Evolutionary conservation across 2,113 vertebrate species (phyloP), one percentile per base, ranked within the genome.

Genomic region (Heterocephalus glaber): DNA sequence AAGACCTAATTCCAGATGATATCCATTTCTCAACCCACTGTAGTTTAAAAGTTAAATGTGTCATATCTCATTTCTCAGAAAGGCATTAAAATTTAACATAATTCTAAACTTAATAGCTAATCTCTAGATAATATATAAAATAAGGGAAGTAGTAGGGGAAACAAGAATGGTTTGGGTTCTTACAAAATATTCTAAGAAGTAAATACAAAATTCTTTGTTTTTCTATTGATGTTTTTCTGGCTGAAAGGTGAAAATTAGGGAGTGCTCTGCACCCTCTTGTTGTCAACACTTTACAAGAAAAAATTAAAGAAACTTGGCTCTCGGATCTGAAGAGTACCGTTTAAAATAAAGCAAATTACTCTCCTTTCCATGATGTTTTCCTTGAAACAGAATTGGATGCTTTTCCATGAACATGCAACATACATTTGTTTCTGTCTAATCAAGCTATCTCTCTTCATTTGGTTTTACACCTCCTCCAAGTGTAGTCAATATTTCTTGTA

Each of bases 331-430:
- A 92, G 7, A 28, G 16, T n/a, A 66, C 4, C 7, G 60, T 60
- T 80, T 87, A 87, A 49, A n/a, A 61, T 8, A 79, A 91, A 10
- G n/a, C 35, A 92, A 88, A 52, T 90, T 61, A 72, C 8, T 58
- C 77, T 95, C 44, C 54, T 86, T 88, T 86, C 89, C 52, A n/a
- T 68, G 33, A 90, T 86, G 66, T 60, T 95, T 14, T 14, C 33
- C 85, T 90, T 74, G 17, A 91, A 63, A 91, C 8, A 86, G 49
- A 96, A 80, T 28, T 80, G 72, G 4, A 38, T 58, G 35, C 5
- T 96, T 96, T 97, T 58, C 76, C 70, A 95, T 92, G 35, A 92
- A 65, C 10, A 72, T 17, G 35, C 54, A 82, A 82, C 14, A 77
- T 12, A 70, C 5, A 84, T 85, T 86, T 86, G 44, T 88, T 68